Conservation (phyloP, 2,888 invertebrate genomes). For the Cylindroiulus punctatus region DNA sequence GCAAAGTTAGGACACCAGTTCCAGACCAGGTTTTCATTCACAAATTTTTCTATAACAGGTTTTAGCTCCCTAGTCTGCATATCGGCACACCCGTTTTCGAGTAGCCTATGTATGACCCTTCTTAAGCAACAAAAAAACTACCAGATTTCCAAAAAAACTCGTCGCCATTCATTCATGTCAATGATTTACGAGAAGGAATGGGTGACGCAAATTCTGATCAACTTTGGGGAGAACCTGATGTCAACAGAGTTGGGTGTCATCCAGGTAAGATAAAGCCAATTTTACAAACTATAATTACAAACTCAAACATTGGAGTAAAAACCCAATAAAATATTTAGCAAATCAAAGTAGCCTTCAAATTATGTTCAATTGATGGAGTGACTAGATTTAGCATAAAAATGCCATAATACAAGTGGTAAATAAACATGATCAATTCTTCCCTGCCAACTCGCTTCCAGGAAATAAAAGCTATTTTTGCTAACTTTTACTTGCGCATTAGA, state of each 20-base stretch:
- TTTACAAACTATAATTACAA: too few relatives aligned
- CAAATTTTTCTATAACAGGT: conserved; percentile 19
- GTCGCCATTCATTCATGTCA: neutral
- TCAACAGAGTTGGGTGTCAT: too few relatives aligned
- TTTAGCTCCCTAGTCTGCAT: conserved; percentile 38
- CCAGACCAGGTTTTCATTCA: conserved; percentile 33
- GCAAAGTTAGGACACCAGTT: neutral
- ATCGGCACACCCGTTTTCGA: conserved; percentile 1
- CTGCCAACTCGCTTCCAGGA: neutral
- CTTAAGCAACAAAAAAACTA: neutral
- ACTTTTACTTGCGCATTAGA: neutral
- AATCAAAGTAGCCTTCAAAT: too few relatives aligned
- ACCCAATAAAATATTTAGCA: too few relatives aligned
- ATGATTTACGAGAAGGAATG: neutral
- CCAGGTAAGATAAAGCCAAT: too few relatives aligned
- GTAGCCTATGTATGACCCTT: neutral
- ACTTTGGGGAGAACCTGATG: neutral
- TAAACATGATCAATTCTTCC: too few relatives aligned
- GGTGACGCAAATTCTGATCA: neutral
- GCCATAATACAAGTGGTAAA: too few relatives aligned
- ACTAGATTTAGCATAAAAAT: too few relatives aligned
- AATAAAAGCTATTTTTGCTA: neutral
- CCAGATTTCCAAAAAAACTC: too few relatives aligned
- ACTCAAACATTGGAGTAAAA: too few relatives aligned
- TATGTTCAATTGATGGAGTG: too few relatives aligned